Base-by-base conservation (phyloP, 1,140 invertebrate genomes). In the Dufourea novaeangliae region DNA sequence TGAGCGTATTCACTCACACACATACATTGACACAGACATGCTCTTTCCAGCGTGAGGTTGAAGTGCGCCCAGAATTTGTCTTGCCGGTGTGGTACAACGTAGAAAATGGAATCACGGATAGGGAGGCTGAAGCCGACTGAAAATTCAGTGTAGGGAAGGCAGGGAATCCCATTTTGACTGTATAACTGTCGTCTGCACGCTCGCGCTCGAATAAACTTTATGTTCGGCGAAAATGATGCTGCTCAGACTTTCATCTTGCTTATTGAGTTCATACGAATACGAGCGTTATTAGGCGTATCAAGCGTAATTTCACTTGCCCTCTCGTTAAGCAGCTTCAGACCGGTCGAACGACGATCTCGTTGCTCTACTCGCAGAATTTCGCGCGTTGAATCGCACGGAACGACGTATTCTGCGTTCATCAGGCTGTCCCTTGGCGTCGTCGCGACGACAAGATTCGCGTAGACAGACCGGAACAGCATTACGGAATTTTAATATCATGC, bases 51-150 rank as follows among this genome's bases (percentile, higher is more conserved):
- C 39, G 59, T n/a, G 54, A 37, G 29, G 1, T 14, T 5, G 25
- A 69, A 41, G 29, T 8, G n/a, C 27, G 39, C 5, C 8, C 5
- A 54, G 27, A 57, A 67, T 75, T 75, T 52, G 71, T 44, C 27
- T 27, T 25, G 52, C n/a, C 20, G 29, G 8, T 8, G 7, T 22
- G 54, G 14, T 22, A 17, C 34, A 34, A n/a, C 29, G 46, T 63
- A 66, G 70, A 74, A 74, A 78, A 66, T 59, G 69, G 76, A 64
- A 73, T 73, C 76, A 59, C 41, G 57, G 57, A 32, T 22, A 32
- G 68, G 57, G 29, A 54, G 44, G 11, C 14, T 10, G 22, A 39
- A n/a, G 39, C 37, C 22, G 4, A 54, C 8, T 59, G 54, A 62
- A 54, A 72, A 46, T 54, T 62, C 57, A 78, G 41, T 11, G 27